Percentiles rank a stretch among this genome's conserved stretches.
These are phyloP conservation scores for Laspeyria flexula DNA, from an alignment of 2,888 invertebrate species.

Conservation along the genomic window DNA sequence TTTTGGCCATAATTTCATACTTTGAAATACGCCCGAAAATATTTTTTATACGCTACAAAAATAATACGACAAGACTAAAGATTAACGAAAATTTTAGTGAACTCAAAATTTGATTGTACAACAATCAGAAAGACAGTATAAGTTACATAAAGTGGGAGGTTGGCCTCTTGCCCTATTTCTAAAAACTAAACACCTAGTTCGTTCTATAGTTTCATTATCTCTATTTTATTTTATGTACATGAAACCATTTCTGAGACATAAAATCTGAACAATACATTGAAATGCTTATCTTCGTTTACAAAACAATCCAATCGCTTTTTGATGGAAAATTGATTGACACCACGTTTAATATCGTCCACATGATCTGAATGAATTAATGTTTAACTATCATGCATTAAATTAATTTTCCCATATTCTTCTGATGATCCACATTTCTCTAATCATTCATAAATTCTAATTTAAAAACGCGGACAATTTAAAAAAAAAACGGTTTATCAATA, in stretches of 20 bases:
- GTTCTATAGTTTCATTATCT: slow-evolving; percentile 13
- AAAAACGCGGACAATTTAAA: too few relatives aligned
- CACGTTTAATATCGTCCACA: too few relatives aligned
- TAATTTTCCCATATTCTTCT: too few relatives aligned
- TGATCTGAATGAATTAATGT: too few relatives aligned
- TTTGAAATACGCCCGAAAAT: too few relatives aligned
- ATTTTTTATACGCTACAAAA: too few relatives aligned
- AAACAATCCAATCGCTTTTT: not conserved
- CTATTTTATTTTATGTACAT: slow-evolving; percentile 22
- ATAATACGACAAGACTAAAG: too few relatives aligned
- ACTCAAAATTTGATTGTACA: not conserved
- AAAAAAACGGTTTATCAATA: too few relatives aligned
- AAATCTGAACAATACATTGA: slow-evolving; percentile 3
- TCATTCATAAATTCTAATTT: too few relatives aligned
- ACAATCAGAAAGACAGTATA: not conserved
- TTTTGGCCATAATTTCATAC: too few relatives aligned
- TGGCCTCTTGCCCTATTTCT: slow-evolving; percentile 29
- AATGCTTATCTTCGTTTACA: slow-evolving; percentile 3
- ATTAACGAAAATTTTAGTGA: not conserved
- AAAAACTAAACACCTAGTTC: slow-evolving; percentile 6
- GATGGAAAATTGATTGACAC: not conserved
- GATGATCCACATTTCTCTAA: too few relatives aligned
- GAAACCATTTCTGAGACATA: slow-evolving; percentile 7
- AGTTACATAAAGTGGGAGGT: slow-evolving; percentile 11
- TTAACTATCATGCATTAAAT: too few relatives aligned